Evolutionary conservation across 2,797 vertebrate species (phyloP), one percentile per base, ranked within the genome.

Genomic region (Trachops cirrhosus): DNA sequence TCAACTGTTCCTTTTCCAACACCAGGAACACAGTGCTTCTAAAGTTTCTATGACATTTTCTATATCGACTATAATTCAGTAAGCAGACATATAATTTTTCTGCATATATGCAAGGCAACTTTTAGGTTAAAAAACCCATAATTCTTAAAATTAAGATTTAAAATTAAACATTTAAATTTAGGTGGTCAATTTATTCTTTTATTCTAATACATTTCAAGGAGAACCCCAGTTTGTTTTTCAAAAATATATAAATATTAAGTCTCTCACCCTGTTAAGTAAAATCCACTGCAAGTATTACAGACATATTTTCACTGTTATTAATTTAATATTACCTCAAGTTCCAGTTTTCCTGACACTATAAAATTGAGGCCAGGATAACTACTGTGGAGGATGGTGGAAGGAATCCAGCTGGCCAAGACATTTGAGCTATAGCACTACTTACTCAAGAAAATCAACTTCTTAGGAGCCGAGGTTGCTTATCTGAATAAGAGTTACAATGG

Each of bases 361-460:
- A 83, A 91, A 50, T 83, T 62, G 50, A 74, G 89, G 41, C n/a
- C 50, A 39, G 41, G 12, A 6, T 46, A 73, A 62, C 68, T 48
- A 71, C 48, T 68, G 26, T 59, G n/a, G 12, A 48, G 24, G 12
- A 44, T 34, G 26, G 11, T 34, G 2, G 44, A 85, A 85, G 34
- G 62, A 62, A 44, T 62, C 52, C 41, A 71, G 34, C 34, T 52
- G 34, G 73, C 34, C 34, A 83, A 93, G 50, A 59, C 46, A 85
- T 52, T 3, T 79, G n/a, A 57, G 41, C 11, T 86, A 15, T 5
- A 54, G 12, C 7, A 29, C 44, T n/a, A 52, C 15, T 73, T 73
- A 44, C 44, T 91, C 74, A 91, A 79, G 82, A 86, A 79, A 79
- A 86, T 84, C 44, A 84, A 77, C 52, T 68, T 83, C 48, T 94